phyloP scores from a whole-genome alignment of 2,113 vertebrate species.

The Felis chaus region DNA sequence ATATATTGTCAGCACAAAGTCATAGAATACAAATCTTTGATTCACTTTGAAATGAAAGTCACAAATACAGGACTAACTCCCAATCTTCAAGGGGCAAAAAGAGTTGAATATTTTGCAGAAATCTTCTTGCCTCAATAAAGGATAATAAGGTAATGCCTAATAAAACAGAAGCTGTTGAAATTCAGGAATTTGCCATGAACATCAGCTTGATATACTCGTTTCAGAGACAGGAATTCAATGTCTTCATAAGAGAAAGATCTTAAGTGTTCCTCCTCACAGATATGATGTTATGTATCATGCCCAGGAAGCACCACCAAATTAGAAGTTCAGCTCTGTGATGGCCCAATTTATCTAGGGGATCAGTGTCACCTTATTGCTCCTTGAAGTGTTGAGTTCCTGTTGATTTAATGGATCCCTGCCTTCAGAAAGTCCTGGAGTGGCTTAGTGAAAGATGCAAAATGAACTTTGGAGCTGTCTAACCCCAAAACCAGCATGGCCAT shows the following conservation, averaged over 20 bases:
- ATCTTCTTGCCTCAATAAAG: slow-evolving; percentile 54
- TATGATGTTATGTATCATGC: background rate
- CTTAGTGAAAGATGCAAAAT: background rate
- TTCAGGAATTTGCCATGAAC: slow-evolving; percentile 51
- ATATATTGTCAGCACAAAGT: slow-evolving; percentile 3
- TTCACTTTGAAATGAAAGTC: slow-evolving; percentile 55
- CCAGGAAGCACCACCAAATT: background rate
- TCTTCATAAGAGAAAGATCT: background rate
- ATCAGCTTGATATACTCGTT: slow-evolving; percentile 35
- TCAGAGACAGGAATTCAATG: slow-evolving; percentile 47
- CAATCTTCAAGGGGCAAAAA: slow-evolving; percentile 12
- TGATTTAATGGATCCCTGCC: background rate
- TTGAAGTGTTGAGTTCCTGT: background rate
- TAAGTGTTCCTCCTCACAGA: background rate
- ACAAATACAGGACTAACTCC: background rate
- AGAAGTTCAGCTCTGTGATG: background rate
- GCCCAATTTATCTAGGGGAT: background rate
- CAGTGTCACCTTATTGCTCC: background rate
- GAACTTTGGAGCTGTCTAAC: background rate
- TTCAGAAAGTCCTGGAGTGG: background rate
- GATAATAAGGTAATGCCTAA: slow-evolving; percentile 39
- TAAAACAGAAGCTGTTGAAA: slow-evolving; percentile 71
- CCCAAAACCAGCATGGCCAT: background rate
- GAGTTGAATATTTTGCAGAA: slow-evolving; percentile 34
- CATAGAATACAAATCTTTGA: slow-evolving; percentile 46